Evolutionary conservation across 1,140 invertebrate genomes (phyloP), one percentile per base, ranked within the genome.

Genomic region (Eupristina koningsbergeri): DNA sequence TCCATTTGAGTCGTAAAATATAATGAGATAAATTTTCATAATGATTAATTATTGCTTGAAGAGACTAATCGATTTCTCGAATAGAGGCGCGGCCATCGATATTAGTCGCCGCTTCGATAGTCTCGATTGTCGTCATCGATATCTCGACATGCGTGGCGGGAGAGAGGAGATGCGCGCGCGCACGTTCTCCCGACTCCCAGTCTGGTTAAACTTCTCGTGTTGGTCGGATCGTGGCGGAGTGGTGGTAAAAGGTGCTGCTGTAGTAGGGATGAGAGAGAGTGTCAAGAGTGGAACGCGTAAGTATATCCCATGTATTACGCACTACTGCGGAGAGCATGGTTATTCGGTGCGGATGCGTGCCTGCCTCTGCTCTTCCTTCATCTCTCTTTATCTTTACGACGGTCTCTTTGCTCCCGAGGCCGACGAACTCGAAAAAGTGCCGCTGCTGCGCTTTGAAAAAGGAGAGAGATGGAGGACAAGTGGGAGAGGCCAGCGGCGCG

Each of bases 341-440:
- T 64, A 9, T 45, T n/a, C n/a, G n/a, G n/a, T 47, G 58, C 19
- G 0, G 50, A 67, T 71, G 64, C 47, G 47, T 71, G n/a, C n/a
- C 22, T 76, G 39, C n/a, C 22, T 76, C n/a, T 19, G 11, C 45
- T 15, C 63, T 34, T 69, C 63, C 58, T n/a, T 39, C 74, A 13
- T 58, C 22, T 22, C 13, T 26, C 22, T 22, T 1, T 26, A 6
- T 9, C 19, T 26, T 36, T 11, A 36, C 41, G 26, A 85, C 85
- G 80, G 84, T 85, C 87, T 78, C 17, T 75, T 71, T 83, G 80
- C 1, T 80, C n/a, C n/a, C n/a, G 84, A 75, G 85, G 82, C 86
- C 64, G 86, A 86, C 84, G 61, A 87, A 88, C 86, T 87, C 86
- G 87, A 85, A 88, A 87, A 87, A 82, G 76, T 34, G 77, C 22